Percentiles rank a stretch among this genome's conserved stretches.
Conservation (phyloP, 2,888 invertebrate species). For the Bruchidius siliquastri region DNA sequence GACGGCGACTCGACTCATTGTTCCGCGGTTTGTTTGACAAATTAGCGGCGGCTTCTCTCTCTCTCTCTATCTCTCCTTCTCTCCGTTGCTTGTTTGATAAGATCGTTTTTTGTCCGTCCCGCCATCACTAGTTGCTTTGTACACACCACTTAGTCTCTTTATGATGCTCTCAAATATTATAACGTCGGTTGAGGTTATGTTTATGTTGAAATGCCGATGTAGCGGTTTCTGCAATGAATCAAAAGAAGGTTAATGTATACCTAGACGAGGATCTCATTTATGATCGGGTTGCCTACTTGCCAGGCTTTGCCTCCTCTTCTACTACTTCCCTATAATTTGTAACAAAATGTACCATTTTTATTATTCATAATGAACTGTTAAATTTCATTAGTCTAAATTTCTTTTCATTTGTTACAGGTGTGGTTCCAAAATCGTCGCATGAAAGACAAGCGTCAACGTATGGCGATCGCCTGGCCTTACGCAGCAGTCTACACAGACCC, state of each 20-base stretch:
- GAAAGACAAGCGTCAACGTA: constrained; percentile 95
- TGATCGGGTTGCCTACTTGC: too few species aligned
- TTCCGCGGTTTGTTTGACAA: constrained; percentile 16
- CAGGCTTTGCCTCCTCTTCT: too few species aligned
- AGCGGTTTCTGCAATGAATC: background rate
- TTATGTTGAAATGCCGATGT: background rate
- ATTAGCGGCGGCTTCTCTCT: constrained; percentile 13
- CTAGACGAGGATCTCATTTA: too few species aligned
- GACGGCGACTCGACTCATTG: constrained; percentile 25
- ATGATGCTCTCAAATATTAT: background rate
- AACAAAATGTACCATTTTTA: too few species aligned
- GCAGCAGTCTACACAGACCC: constrained; percentile 92
- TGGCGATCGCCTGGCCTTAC: constrained; percentile 94
- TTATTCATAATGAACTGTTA: too few species aligned
- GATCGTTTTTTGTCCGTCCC: background rate
- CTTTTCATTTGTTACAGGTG: constrained; percentile 58
- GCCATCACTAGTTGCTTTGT: constrained; percentile 1
- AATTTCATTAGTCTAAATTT: background rate
- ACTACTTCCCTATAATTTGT: too few species aligned
- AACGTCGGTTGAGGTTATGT: background rate
- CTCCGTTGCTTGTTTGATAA: background rate
- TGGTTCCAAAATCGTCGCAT: constrained; percentile 98
- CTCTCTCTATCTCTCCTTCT: too few species aligned
- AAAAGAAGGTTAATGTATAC: background rate
- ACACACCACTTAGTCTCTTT: background rate